Conservation (phyloP, 2,113 vertebrate species). For the Empidonax alnorum region DNA sequence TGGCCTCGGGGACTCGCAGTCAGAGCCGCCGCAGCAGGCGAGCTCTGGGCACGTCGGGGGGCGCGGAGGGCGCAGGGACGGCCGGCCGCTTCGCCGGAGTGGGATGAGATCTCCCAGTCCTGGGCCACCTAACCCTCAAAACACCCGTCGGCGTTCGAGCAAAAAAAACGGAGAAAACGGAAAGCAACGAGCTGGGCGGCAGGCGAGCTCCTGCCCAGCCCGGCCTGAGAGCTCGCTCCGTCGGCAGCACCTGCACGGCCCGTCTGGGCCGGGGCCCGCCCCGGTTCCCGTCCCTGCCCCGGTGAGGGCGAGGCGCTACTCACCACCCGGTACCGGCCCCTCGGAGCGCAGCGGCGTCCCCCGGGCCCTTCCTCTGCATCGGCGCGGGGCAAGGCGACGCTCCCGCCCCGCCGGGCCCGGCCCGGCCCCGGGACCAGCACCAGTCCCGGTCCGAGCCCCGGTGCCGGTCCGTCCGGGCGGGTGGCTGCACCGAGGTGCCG, state of each 20-base stretch:
- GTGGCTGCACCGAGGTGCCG: neutral
- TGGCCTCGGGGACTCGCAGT: neutral
- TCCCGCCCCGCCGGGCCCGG: neutral
- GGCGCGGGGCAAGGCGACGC: neutral
- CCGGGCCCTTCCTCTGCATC: slow-evolving; percentile 4
- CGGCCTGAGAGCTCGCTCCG: neutral
- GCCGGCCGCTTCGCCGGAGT: neutral
- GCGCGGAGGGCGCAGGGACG: neutral
- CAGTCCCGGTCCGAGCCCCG: neutral
- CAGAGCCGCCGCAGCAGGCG: neutral
- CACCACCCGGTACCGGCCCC: neutral
- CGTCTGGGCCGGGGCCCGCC: neutral
- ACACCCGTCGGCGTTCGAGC: neutral
- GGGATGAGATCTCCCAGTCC: neutral
- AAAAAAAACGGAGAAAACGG: neutral
- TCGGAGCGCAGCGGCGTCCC: neutral
- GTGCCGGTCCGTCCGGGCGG: neutral
- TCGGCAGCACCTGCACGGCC: neutral
- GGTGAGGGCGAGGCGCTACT: neutral
- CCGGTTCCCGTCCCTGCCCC: neutral
- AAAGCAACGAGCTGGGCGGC: neutral
- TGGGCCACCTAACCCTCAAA: neutral
- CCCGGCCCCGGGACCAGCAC: neutral
- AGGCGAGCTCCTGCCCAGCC: neutral
- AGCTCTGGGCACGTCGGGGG: neutral